Evolutionary conservation across 2,888 invertebrate genomes (phyloP).

Genomic region (Caenorhabditis plicata): DNA sequence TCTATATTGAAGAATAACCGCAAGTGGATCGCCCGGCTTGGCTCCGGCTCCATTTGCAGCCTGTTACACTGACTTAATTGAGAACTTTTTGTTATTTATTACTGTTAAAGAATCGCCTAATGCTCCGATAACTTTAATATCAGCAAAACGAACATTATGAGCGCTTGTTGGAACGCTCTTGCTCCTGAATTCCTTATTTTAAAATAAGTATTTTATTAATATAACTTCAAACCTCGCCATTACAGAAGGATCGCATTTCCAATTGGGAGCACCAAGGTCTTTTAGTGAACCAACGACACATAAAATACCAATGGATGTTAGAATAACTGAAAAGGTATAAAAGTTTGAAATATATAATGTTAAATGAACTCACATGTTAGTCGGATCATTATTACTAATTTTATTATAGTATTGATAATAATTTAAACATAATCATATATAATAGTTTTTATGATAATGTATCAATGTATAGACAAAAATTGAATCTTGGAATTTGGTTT

Average conservation of each 20-base stretch:
- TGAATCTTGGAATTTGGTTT: no score
- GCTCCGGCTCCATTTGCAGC: conserved; percentile 52
- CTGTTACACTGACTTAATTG: conserved; percentile 4
- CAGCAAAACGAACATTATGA: conserved; percentile 43
- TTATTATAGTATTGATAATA: no score
- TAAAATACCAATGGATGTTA: no score
- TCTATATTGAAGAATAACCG: conserved; percentile 45
- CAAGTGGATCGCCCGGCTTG: conserved; percentile 30
- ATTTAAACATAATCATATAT: no score
- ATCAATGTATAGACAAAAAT: no score
- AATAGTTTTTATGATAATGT: no score
- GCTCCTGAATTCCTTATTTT: conserved; percentile 11
- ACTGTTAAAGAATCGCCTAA: conserved; percentile 49
- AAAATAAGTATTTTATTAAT: background rate
- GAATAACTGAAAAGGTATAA: no score
- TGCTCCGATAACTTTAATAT: conserved; percentile 45
- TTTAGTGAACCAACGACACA: no score
- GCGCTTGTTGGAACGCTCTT: conserved; percentile 67
- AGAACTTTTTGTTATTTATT: background rate
- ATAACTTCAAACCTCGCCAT: conserved; percentile 43
- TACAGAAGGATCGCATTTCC: conserved; percentile 31
- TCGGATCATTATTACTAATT: no score
- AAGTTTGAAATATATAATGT: no score
- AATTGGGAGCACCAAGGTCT: conserved; percentile 34
- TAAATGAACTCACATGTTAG: no score